Conservation (phyloP, 2,888 invertebrate genomes). For the Schrankia costaestrigalis region DNA sequence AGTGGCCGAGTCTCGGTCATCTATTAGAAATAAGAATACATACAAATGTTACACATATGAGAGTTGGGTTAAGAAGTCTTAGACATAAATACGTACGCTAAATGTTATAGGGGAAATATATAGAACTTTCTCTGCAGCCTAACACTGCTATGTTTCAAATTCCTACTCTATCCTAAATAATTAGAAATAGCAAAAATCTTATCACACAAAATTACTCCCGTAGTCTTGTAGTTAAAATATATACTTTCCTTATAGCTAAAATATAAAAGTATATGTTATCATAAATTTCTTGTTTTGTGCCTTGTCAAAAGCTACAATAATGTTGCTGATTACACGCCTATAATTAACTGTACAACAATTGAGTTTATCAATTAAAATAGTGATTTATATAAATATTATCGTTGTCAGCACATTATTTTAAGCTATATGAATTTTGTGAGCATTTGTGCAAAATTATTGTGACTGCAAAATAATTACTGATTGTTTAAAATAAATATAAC, state of each 20-base stretch:
- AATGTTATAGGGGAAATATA: too few relatives aligned
- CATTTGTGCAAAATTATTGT: slow-evolving; percentile 69
- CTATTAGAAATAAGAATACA: slow-evolving; percentile 10
- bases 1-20: slow-evolving; percentile 10
- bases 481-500: slow-evolving; percentile 63
- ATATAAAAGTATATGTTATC: slow-evolving; percentile 31
- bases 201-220: too few relatives aligned
- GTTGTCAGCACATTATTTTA: slow-evolving; percentile 42
- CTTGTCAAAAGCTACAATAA: slow-evolving; percentile 58
- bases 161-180: too few relatives aligned
- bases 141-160: too few relatives aligned
- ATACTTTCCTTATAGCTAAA: slow-evolving; percentile 16
- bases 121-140: too few relatives aligned
- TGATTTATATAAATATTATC: slow-evolving; percentile 27
- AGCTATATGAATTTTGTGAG: slow-evolving; percentile 52
- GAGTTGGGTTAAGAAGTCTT: not conserved
- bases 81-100: too few relatives aligned
- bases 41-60: slow-evolving; percentile 1
- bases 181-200: too few relatives aligned
- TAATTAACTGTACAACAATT: slow-evolving; percentile 31
- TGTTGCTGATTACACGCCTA: slow-evolving; percentile 40
- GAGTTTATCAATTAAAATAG: slow-evolving; percentile 28
- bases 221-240: slow-evolving; percentile 9
- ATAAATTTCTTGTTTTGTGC: slow-evolving; percentile 61
- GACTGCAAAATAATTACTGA: slow-evolving; percentile 67